Base-by-base conservation (phyloP, 2,113 vertebrate genomes). In the Vireo altiloquus region DNA sequence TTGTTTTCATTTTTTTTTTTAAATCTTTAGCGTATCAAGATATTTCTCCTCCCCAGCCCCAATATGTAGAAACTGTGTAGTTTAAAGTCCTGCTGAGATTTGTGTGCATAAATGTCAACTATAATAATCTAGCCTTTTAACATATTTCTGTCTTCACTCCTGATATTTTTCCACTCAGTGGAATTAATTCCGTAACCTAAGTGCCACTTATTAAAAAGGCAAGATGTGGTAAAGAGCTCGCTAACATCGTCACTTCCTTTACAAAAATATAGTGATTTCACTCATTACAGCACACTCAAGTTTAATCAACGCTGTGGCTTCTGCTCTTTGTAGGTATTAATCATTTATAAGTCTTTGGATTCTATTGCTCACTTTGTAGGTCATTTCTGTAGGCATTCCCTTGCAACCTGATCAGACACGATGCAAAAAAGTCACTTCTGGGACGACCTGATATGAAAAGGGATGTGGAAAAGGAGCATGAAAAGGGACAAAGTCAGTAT, bases 181-280 rank as follows among this genome's bases (percentile, higher is more conserved):
- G 60, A 96, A 97, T 95, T 96, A 96, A 94, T 93, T 50, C 39
- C 27, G 89, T 95, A 94, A 95, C 82, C 92, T 88, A 97, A 97
- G 91, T 95, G 84, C 59, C 83, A 95, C 89, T 93, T 95, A 94
- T 78, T 96, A 90, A 93, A 95, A 96, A 86, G 74, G 86, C 77
- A 96, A 93, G 87, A 88, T 66, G 89, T 13, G 39, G 75, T 95
- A 82, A 95, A 93, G 79, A 94, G 56, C 69, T 61, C 90, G 78
- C 90, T 88, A 93, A 56, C 61, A 81, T 90, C 83, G 81, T 85
- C 76, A 61, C 57, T 83, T 94, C 83, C 83, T 91, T 83, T 68
- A 76, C 50, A 91, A 82, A 95, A 94, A 82, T 57, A 80, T 6
- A 97, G 82, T 61, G 74, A 95, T 95, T 96, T 95, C 75, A 91